These are phyloP conservation scores for Porites australiensis DNA, from an alignment of 64 coral and sea anemone species.

Conservation along the genomic window DNA sequence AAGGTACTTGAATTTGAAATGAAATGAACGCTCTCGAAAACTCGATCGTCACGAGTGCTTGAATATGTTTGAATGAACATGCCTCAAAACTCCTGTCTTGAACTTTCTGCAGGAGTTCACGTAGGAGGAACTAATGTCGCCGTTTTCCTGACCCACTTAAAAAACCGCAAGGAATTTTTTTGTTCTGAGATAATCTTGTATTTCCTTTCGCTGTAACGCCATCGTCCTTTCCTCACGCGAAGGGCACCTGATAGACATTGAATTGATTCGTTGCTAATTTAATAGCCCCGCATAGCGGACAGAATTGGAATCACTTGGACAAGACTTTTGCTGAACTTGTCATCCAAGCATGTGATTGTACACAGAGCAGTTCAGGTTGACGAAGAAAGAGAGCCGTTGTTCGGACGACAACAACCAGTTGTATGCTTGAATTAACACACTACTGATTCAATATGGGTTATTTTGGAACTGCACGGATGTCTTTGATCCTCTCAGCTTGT, in stretches of 20 bases:
- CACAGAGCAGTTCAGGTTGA: not conserved
- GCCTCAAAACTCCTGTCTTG: not conserved
- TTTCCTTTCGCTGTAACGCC: constrained; percentile 22
- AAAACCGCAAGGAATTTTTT: not conserved
- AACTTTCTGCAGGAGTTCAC: not conserved
- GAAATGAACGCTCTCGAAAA: not conserved
- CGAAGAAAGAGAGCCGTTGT: not conserved
- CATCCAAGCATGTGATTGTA: not conserved
- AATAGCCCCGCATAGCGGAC: not conserved
- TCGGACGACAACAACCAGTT: not conserved
- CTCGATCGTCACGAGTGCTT: not conserved
- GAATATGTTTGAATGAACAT: not conserved
- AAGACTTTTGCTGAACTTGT: not conserved
- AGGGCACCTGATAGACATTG: not conserved
- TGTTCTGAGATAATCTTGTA: not conserved
- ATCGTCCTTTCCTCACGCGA: not conserved
- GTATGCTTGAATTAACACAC: not conserved
- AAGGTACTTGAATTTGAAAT: not conserved
- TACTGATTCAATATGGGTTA: not conserved
- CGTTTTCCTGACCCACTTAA: not conserved
- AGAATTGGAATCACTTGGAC: too few relatives aligned
- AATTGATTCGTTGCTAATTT: not conserved
- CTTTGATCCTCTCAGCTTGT: not conserved
- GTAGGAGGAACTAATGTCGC: not conserved
- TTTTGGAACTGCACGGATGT: not conserved